Evolutionary conservation across 2,888 invertebrate species (phyloP), one percentile per base, ranked within the genome.

Genomic region (Amblyteles armatorius): DNA sequence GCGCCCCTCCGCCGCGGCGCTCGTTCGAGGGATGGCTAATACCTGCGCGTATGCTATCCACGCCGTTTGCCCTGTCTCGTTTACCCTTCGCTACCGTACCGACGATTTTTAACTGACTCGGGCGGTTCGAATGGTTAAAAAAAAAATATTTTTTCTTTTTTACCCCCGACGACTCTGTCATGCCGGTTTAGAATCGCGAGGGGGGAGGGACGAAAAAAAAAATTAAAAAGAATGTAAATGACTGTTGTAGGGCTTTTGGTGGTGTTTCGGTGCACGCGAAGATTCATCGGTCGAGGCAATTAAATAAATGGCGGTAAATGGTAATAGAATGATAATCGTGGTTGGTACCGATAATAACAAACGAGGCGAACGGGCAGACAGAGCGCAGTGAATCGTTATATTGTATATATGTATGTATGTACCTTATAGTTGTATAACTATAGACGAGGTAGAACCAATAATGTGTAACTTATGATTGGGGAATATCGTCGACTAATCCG

Each of bases 11-110:
- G 13, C 85, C 81, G 50, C 84, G 78, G 83, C 82, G 83, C 87
- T 87, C 90, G 89, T 91, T 92, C 89, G 88, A 88, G 88, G 90
- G 89, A 90, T 88, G 88, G 91, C 92, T 93, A 92, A 93, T 91
- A 92, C 92, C 89, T 89, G 88, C 90, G 91, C 91, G 91, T 92
- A 92, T 93, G 92, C 91, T 76, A 85, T 65, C 29, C 81, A 82
- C 57, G 76, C 82, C 84, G 79, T 79, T 81, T 84, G 78, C 79
- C 82, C 78, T 84, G 81, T 82, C 85, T 79, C 85, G 85, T 85
- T 85, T 82, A 82, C 85, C 82, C 85, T 85, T 82, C 79, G 79
- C 68, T 73, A 33, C 44, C 44, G 22, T 26, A 57, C 71, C 72
- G 40, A 76, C 79, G 72, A 77, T 82, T 85, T 85, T 72, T 82